phyloP scores from a whole-genome alignment of 2,113 vertebrate genomes.

The Empidonax alnorum region DNA sequence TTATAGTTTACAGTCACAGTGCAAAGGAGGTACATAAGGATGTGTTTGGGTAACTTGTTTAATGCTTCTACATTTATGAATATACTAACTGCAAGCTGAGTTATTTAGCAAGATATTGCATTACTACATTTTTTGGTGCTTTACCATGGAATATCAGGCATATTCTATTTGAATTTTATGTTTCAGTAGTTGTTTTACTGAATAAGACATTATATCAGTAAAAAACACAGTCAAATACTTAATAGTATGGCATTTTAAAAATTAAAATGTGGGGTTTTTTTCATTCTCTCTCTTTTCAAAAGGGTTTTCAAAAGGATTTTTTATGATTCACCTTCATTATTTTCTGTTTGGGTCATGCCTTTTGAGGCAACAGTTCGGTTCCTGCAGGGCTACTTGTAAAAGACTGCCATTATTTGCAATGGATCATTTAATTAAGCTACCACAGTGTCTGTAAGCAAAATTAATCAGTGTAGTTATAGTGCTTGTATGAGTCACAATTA shows the following conservation, averaged over 20 bases:
- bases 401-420: slow-evolving; percentile 68
- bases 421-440: slow-evolving; percentile 77
- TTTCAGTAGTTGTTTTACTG: neutral
- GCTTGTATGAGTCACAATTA: slow-evolving; percentile 70
- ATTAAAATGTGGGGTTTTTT: neutral
- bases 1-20: neutral
- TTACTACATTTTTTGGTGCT: neutral
- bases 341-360: slow-evolving; percentile 40
- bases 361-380: slow-evolving; percentile 52
- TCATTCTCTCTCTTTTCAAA: neutral
- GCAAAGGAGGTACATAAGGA: neutral
- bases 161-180: neutral
- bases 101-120: neutral
- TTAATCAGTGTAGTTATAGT: slow-evolving; percentile 75
- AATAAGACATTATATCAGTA: neutral
- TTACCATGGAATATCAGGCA: neutral
- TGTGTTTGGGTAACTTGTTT: neutral
- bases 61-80: neutral
- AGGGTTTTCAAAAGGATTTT: slow-evolving; percentile 6
- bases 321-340: slow-evolving; percentile 41
- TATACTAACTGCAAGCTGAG: neutral
- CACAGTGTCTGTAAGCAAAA: slow-evolving; percentile 68
- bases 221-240: neutral
- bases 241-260: neutral
- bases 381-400: slow-evolving; percentile 64